A percentile compares a stretch with the other conserved stretches of the same genome.
These are phyloP conservation scores for Xiphydria camelus DNA, from an alignment of 2,888 invertebrate species.

Conservation along the genomic window DNA sequence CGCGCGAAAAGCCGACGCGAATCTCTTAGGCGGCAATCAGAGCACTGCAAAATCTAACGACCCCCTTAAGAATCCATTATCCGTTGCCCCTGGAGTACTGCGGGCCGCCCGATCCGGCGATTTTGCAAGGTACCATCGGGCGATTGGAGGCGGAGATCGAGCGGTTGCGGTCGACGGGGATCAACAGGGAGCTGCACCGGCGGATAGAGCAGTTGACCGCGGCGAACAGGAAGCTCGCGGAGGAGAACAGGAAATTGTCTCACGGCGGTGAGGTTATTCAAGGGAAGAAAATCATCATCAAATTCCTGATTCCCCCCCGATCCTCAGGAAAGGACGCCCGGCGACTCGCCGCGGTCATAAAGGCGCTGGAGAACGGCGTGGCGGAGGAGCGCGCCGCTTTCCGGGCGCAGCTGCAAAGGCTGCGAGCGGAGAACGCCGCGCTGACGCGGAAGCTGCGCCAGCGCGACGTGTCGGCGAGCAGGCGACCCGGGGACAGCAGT, in stretches of 20 bases:
- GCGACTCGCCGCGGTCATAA: conserved; percentile 52
- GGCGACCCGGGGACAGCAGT: conserved; percentile 28
- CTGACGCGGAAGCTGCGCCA: conserved; percentile 46
- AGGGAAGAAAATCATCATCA: background rate
- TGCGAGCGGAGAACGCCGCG: conserved; percentile 54
- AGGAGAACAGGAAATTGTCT: conserved; percentile 38
- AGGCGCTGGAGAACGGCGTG: conserved; percentile 56
- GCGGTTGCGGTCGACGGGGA: conserved; percentile 42
- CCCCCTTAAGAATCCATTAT: conserved; percentile 59
- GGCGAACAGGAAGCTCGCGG: conserved; percentile 34
- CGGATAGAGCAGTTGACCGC: conserved; percentile 38
- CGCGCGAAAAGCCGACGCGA: conserved; percentile 9
- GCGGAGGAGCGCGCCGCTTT: conserved; percentile 56
- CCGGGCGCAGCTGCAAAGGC: conserved; percentile 54
- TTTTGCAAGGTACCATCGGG: conserved; percentile 60
- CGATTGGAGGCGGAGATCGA: conserved; percentile 59
- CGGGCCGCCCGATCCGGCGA: conserved; percentile 60
- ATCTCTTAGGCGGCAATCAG: conserved; percentile 13
- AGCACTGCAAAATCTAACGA: conserved; percentile 23
- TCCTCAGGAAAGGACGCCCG: conserved; percentile 33
- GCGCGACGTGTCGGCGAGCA: conserved; percentile 24
- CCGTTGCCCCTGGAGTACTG: conserved; percentile 62
- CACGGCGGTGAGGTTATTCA: conserved; percentile 22
- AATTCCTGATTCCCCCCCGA: background rate
- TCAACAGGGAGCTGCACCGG: conserved; percentile 41